A percentile compares a stretch with the other conserved stretches of the same genome.
Conservation (phyloP, 1,140 invertebrate species). For the Caenorhabditis briggsae region DNA sequence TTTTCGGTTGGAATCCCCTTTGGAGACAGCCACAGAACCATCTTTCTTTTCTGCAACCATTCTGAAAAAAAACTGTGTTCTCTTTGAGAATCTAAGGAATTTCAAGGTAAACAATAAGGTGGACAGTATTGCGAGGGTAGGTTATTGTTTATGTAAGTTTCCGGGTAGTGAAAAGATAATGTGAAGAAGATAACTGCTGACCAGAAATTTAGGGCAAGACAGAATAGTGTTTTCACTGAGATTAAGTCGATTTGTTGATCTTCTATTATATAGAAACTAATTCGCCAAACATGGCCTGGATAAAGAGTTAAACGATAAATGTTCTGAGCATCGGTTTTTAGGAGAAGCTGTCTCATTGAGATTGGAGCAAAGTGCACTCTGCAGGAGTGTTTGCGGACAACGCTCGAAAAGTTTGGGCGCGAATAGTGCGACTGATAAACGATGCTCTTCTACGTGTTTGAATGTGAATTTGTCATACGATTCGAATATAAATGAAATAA, state of each 20-base stretch:
- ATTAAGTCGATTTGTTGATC: not conserved
- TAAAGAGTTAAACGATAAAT: no score
- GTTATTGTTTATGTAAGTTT: constrained; percentile 13
- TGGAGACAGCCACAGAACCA: not conserved
- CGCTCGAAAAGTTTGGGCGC: not conserved
- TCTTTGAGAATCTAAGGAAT: constrained; percentile 9
- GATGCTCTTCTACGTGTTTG: no score
- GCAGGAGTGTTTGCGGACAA: not conserved
- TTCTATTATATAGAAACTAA: not conserved
- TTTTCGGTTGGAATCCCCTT: constrained; percentile 46
- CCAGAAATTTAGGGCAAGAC: constrained; percentile 23
- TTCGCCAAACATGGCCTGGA: no score
- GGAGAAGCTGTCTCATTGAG: constrained; percentile 15
- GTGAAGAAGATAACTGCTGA: not conserved
- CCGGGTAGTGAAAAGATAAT: not conserved
- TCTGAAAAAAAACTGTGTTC: constrained; percentile 1
- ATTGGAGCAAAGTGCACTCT: not conserved
- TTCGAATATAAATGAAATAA: no score
- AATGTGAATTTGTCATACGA: no score
- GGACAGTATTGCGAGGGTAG: not conserved
- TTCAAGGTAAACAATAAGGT: not conserved
- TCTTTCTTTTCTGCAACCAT: constrained; percentile 46
- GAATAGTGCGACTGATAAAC: not conserved
- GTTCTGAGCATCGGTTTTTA: not conserved
- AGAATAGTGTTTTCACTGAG: not conserved